Percentiles rank a stretch among this genome's conserved stretches.
Conservation (phyloP, 2,113 vertebrate species). For the Sinocyclocheilus anophthalmus region DNA sequence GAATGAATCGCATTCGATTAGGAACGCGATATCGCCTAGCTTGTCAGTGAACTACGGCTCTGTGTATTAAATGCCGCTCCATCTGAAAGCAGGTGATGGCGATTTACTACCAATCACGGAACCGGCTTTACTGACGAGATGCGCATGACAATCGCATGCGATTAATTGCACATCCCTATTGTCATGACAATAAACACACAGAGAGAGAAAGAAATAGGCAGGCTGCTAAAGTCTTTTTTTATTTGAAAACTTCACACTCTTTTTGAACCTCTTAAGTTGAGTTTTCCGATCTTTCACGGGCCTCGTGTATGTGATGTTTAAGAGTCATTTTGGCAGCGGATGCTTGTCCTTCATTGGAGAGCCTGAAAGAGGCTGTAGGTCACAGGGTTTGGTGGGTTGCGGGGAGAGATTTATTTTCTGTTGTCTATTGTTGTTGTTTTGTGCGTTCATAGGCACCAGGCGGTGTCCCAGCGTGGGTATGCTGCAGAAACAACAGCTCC, state of each 20-base stretch:
- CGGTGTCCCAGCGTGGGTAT: constrained; percentile 35
- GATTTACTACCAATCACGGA: no score
- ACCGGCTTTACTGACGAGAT: no score
- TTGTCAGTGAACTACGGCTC: no score
- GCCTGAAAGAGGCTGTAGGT: constrained; percentile 17
- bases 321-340: neutral
- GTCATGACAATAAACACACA: neutral
- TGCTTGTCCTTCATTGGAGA: constrained; percentile 22
- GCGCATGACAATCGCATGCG: no score
- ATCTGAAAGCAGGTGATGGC: no score
- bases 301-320: neutral
- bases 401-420: constrained; percentile 27
- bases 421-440: constrained; percentile 32
- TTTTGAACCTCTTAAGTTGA: neutral
- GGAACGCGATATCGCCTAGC: no score
- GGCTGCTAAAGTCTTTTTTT: neutral
- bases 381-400: constrained; percentile 10
- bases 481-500: constrained; percentile 18
- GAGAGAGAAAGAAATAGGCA: neutral
- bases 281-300: neutral
- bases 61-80: no score
- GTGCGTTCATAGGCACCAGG: neutral
- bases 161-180: neutral
- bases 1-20: no score
- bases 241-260: neutral